Conservation (phyloP, 2,888 invertebrate species). For the Ischnura elegans region DNA sequence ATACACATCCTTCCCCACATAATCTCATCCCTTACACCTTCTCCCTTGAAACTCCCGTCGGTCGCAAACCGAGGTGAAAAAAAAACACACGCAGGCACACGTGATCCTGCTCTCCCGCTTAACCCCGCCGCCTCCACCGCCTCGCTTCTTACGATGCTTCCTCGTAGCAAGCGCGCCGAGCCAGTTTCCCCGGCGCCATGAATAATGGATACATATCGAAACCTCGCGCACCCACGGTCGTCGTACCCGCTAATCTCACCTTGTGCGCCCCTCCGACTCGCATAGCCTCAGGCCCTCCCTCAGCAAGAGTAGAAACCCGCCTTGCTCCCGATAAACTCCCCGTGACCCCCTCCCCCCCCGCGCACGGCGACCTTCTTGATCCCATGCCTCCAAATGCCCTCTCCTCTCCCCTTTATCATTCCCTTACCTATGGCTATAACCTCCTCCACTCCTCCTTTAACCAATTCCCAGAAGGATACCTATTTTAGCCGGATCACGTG, state of each 20-base stretch:
- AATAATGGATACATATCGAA: constrained; percentile 30
- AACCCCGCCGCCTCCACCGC: background rate
- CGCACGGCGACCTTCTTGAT: background rate
- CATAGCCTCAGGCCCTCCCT: background rate
- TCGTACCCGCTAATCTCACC: constrained; percentile 35
- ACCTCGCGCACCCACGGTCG: constrained; percentile 19
- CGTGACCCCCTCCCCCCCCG: background rate
- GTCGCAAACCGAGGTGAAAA: background rate
- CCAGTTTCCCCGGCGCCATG: background rate
- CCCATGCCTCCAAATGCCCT: background rate
- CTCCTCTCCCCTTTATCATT: no score
- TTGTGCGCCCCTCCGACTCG: background rate
- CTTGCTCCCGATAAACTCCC: background rate
- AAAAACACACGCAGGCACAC: background rate
- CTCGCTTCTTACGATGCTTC: background rate
- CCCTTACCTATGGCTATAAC: background rate
- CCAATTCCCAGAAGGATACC: background rate
- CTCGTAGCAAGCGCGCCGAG: background rate
- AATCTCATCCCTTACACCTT: background rate
- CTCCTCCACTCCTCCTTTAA: background rate
- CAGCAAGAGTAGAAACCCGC: background rate
- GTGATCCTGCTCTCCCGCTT: background rate
- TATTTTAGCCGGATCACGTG: no score
- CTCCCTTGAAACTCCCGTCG: background rate
- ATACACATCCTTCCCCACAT: background rate